phyloP scores from a whole-genome alignment of 2,888 invertebrate genomes.

The Tanaodytes sp. region DNA sequence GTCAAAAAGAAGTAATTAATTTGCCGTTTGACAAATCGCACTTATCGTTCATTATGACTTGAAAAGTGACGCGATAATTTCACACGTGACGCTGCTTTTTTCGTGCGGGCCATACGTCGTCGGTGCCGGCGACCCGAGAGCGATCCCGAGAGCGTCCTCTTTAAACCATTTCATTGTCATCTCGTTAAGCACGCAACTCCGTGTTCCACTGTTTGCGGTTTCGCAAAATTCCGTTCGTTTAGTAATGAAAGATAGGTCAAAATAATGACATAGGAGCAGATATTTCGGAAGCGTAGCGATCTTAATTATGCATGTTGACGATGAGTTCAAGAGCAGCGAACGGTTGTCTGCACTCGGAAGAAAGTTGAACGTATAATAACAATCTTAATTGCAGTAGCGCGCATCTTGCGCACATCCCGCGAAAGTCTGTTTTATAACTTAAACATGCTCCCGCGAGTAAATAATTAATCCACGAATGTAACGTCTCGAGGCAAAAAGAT shows the following conservation, averaged over 20 bases:
- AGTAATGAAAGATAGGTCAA: constrained; percentile 50
- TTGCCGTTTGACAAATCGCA: constrained; percentile 41
- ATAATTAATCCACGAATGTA: no score
- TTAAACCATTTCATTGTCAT: constrained; percentile 53
- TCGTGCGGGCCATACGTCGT: no score
- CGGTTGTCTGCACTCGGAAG: constrained; percentile 35
- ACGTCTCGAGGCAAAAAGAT: no score
- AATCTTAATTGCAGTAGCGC: constrained; percentile 41
- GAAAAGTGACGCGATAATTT: constrained; percentile 32
- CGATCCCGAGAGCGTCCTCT: neutral
- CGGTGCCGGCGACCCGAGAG: no score
- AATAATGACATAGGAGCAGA: constrained; percentile 52
- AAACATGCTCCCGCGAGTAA: neutral
- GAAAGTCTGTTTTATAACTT: constrained; percentile 1
- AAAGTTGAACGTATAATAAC: constrained; percentile 36
- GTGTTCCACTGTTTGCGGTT: constrained; percentile 50
- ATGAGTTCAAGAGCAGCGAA: constrained; percentile 51
- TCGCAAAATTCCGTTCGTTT: constrained; percentile 53
- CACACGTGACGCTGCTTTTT: constrained; percentile 16
- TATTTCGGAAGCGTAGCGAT: constrained; percentile 49
- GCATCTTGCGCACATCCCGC: constrained; percentile 13
- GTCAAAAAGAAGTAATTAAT: constrained; percentile 41
- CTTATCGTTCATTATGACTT: constrained; percentile 40
- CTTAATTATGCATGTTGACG: constrained; percentile 53
- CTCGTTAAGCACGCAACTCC: constrained; percentile 50